Base-by-base conservation (phyloP, 2,888 invertebrate genomes). In the Erebia palarica region DNA sequence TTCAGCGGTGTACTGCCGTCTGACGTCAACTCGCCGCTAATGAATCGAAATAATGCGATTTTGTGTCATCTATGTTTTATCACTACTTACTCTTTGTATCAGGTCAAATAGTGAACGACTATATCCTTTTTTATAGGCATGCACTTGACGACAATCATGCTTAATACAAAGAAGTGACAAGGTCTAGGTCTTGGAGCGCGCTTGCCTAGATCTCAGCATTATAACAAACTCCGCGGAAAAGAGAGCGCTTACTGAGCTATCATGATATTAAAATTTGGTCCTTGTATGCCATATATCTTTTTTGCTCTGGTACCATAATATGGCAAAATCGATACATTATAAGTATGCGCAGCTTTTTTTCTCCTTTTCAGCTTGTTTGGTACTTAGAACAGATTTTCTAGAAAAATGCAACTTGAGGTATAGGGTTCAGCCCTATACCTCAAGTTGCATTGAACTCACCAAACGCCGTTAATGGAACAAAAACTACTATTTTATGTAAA, bases 151-250 rank as follows among this genome's bases (percentile, higher is more conserved):
- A n/a, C n/a, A n/a, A n/a, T n/a, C n/a, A n/a, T n/a, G n/a, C n/a
- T n/a, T n/a, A n/a, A n/a, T n/a, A n/a, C n/a, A n/a, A n/a, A n/a
- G n/a, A n/a, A n/a, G n/a, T n/a, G n/a, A n/a, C n/a, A n/a, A n/a
- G n/a, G n/a, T n/a, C n/a, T n/a, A n/a, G n/a, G n/a, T n/a, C n/a
- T n/a, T n/a, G n/a, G n/a, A n/a, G n/a, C n/a, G n/a, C n/a, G n/a
- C n/a, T n/a, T n/a, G n/a, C n/a, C n/a, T n/a, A n/a, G n/a, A 79
- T 80, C 77, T 78, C 76, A 79, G 82, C 80, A 75, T 80, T 78
- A 79, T 78, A 77, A 75, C 73, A 65, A 72, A 73, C 65, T 73
- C 61, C 44, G 57, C 55, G 55, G 14, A 10, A 13, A 65, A 36
- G 44, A 57, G 13, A 9, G 59, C 16, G 9, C 13, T 21, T 11